phyloP scores from a whole-genome alignment of 1,140 invertebrate species.

The Drosophila novamexicana region DNA sequence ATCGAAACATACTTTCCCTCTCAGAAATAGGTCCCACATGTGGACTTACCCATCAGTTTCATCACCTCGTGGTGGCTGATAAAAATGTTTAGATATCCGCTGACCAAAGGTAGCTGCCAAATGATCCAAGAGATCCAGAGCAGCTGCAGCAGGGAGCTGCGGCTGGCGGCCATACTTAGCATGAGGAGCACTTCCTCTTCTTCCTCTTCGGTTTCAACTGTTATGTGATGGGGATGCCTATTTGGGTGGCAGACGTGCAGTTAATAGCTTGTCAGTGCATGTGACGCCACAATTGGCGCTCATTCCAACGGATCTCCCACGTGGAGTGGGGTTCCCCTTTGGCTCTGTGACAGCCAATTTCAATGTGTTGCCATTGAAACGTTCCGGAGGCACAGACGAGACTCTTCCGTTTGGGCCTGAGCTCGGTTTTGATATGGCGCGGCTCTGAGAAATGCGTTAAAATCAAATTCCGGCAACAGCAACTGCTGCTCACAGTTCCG shows the following conservation, averaged over 20 bases:
- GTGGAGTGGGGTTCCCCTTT: not conserved
- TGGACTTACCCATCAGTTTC: conserved; percentile 89
- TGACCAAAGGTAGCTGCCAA: conserved; percentile 58
- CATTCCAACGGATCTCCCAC: conserved; percentile 40
- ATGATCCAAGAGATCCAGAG: conserved; percentile 47
- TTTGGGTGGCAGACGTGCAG: conserved; percentile 14
- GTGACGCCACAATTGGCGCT: conserved; percentile 37
- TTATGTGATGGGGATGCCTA: conserved; percentile 18
- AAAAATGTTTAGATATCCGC: conserved; percentile 90
- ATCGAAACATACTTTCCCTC: conserved; percentile 21
- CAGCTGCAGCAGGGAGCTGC: conserved; percentile 33
- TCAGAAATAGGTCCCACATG: not conserved
- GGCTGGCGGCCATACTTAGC: conserved; percentile 20
- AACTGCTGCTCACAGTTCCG: conserved; percentile 68
- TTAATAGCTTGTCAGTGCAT: conserved; percentile 64
- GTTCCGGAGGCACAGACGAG: conserved; percentile 19
- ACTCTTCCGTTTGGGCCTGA: conserved; percentile 15
- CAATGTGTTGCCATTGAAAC: conserved; percentile 55
- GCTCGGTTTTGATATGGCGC: conserved; percentile 31
- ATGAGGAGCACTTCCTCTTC: not conserved
- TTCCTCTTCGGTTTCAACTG: not conserved
- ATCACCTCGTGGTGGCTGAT: conserved; percentile 91
- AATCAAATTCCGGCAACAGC: conserved; percentile 64
- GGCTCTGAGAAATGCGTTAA: conserved; percentile 53
- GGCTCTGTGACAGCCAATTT: conserved; percentile 54